These are phyloP conservation scores for Xerus rutilus DNA, from an alignment of 2,797 vertebrate genomes.

Conservation along the genomic window DNA sequence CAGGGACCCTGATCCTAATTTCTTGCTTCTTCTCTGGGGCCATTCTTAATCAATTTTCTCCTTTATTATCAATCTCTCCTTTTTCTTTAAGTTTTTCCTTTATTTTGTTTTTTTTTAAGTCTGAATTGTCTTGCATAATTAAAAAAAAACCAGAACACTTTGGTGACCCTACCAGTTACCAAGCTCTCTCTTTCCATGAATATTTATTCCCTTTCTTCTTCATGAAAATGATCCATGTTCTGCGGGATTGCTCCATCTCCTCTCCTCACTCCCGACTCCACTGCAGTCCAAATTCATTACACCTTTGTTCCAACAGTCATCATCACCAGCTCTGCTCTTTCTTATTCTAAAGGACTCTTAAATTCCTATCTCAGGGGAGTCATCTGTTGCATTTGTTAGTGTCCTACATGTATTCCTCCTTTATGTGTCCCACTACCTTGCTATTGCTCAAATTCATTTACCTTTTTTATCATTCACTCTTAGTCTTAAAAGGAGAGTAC, in stretches of 20 bases:
- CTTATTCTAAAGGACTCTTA: neutral
- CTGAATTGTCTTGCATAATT: neutral
- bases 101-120: neutral
- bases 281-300: neutral
- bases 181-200: neutral
- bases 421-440: neutral
- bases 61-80: neutral
- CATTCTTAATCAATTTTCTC: neutral
- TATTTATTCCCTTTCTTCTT: too few relatives aligned
- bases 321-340: too few relatives aligned
- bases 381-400: neutral
- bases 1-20: neutral
- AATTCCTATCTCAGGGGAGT: neutral
- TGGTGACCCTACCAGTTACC: neutral
- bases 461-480: neutral
- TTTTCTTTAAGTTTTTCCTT: neutral
- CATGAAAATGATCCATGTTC: neutral
- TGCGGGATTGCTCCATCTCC: neutral
- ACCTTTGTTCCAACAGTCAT: neutral
- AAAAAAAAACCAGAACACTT: neutral
- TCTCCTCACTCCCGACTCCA: neutral
- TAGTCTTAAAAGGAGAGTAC: neutral
- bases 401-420: neutral
- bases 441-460: neutral
- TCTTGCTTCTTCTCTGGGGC: neutral